phyloP scores from a whole-genome alignment of 2,113 vertebrate genomes.

The Crotalus horridus region DNA sequence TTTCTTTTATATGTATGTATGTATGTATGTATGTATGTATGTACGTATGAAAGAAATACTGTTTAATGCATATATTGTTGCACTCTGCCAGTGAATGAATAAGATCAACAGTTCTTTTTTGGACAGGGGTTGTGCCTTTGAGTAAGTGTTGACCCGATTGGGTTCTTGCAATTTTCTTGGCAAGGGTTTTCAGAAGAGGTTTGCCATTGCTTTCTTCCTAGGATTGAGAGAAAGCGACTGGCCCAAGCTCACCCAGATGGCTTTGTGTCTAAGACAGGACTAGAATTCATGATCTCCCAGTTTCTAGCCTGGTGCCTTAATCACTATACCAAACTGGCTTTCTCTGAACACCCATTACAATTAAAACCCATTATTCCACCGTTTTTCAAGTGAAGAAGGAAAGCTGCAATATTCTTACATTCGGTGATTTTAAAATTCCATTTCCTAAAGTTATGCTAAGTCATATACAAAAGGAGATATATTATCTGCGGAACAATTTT shows the following conservation, averaged over 20 bases:
- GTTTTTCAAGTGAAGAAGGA: neutral
- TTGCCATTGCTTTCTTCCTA: neutral
- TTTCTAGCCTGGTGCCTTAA: neutral
- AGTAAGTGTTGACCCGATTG: neutral
- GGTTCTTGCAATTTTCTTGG: neutral
- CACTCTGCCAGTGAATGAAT: neutral
- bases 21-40: too few relatives aligned
- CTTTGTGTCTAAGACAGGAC: neutral
- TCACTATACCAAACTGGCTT: neutral
- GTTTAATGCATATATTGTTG: neutral
- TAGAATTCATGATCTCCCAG: neutral
- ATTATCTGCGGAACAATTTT: neutral
- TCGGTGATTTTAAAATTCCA: neutral
- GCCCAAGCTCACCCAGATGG: neutral
- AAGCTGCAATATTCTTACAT: neutral
- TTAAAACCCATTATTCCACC: neutral
- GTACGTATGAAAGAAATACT: neutral
- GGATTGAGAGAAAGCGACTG: neutral
- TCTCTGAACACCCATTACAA: neutral
- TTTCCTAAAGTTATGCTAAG: neutral
- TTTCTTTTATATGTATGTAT: too few relatives aligned
- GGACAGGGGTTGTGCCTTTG: neutral
- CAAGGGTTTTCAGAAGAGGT: neutral
- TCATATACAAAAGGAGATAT: neutral
- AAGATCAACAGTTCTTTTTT: neutral